Evolutionary conservation across 2,888 invertebrate species (phyloP).

Genomic region (Platypus cylindrus): DNA sequence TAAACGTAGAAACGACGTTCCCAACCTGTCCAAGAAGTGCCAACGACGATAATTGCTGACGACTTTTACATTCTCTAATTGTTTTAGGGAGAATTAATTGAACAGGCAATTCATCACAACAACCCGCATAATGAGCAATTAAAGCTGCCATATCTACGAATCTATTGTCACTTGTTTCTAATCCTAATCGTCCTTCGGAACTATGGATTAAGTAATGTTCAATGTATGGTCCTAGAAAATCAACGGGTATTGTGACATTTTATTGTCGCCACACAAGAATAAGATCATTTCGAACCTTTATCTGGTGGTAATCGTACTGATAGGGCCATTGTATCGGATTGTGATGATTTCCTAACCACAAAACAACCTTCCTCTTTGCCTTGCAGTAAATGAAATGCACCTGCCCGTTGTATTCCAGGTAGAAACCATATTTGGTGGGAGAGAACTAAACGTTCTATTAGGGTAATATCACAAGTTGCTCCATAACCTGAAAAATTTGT

Average conservation of each 20-base stretch:
- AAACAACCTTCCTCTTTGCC: conserved; percentile 91
- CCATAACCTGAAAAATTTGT: conserved; percentile 47
- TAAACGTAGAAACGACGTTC: background rate
- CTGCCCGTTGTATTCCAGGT: conserved; percentile 84
- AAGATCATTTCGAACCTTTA: no score
- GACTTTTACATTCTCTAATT: conserved; percentile 75
- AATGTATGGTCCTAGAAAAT: conserved; percentile 36
- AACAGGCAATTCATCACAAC: conserved; percentile 88
- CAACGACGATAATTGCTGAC: conserved; percentile 80
- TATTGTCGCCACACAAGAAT: no score
- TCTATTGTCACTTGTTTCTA: conserved; percentile 88
- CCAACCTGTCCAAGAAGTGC: conserved; percentile 68
- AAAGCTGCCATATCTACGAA: conserved; percentile 87
- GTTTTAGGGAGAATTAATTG: conserved; percentile 76
- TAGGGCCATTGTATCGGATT: conserved; percentile 87
- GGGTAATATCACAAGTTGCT: conserved; percentile 71
- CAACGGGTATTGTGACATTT: no score
- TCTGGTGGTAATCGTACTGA: conserved; percentile 80
- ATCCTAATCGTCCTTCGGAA: conserved; percentile 62
- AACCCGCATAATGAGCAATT: conserved; percentile 87
- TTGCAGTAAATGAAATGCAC: conserved; percentile 86
- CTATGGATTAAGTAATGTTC: conserved; percentile 94
- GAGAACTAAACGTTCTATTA: conserved; percentile 76
- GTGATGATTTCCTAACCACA: conserved; percentile 88
- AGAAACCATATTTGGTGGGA: conserved; percentile 95